phyloP scores from a whole-genome alignment of 1,140 invertebrate genomes.

The Heterodera carotae region DNA sequence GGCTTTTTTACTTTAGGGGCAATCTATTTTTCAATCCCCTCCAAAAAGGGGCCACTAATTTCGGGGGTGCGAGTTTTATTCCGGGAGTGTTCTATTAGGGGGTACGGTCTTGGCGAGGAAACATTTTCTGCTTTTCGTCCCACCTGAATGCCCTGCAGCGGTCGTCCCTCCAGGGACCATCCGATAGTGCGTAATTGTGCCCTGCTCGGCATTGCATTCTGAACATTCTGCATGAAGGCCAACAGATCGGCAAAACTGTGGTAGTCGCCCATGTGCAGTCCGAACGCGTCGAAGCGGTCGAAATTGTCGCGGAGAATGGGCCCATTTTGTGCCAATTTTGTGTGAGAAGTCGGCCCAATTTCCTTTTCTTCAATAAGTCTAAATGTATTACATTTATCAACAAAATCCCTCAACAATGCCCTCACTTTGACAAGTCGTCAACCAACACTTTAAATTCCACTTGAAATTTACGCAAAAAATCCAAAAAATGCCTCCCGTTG shows the following conservation, averaged over 20 bases:
- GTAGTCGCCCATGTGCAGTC: slow-evolving; percentile 39
- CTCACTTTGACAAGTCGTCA: slow-evolving; percentile 41
- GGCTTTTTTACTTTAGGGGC: too few relatives aligned
- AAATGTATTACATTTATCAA: background rate
- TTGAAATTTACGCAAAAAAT: slow-evolving; percentile 25
- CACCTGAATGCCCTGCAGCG: slow-evolving; percentile 56
- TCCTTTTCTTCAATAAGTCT: slow-evolving; percentile 45
- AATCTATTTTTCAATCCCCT: too few relatives aligned
- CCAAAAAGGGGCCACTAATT: too few relatives aligned
- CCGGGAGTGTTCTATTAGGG: too few relatives aligned
- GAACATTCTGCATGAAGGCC: slow-evolving; percentile 34
- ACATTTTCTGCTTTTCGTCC: slow-evolving; percentile 17
- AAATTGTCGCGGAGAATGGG: slow-evolving; percentile 12
- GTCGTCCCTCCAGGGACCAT: slow-evolving; percentile 41
- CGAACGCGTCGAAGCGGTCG: slow-evolving; percentile 30
- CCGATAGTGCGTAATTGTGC: slow-evolving; percentile 40
- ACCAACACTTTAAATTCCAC: slow-evolving; percentile 41
- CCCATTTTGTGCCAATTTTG: slow-evolving; percentile 20
- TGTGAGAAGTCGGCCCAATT: background rate
- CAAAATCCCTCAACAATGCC: slow-evolving; percentile 7
- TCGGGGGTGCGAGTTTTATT: too few relatives aligned
- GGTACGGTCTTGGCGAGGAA: too few relatives aligned
- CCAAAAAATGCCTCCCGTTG: slow-evolving; percentile 30
- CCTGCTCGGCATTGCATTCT: slow-evolving; percentile 20
- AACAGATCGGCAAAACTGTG: slow-evolving; percentile 40